These are phyloP conservation scores for Nephrocerus scutellatus DNA, from an alignment of 2,888 invertebrate species.

Conservation along the genomic window DNA sequence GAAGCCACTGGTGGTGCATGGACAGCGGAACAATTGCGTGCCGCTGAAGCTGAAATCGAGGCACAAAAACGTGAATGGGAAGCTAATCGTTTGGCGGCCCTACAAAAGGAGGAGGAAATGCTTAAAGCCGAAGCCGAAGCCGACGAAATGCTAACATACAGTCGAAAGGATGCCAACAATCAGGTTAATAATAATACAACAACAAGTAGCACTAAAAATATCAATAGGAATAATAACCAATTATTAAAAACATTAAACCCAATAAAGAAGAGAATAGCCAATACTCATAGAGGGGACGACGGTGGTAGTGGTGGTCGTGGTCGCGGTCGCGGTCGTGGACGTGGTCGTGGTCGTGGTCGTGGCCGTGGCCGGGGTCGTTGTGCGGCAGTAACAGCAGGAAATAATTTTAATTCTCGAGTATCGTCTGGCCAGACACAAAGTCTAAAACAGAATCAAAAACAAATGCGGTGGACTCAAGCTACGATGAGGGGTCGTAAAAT, in stretches of 20 bases:
- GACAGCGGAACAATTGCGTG: slow-evolving; percentile 78
- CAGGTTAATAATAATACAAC: slow-evolving; percentile 64
- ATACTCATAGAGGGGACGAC: background rate
- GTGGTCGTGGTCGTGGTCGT: slow-evolving; percentile 8
- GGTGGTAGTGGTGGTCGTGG: slow-evolving; percentile 12
- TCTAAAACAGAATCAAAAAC: too few relatives aligned
- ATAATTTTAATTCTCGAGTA: too few relatives aligned
- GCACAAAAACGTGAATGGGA: slow-evolving; percentile 84
- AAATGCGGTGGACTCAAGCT: too few relatives aligned
- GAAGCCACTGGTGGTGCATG: slow-evolving; percentile 73
- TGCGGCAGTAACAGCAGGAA: too few relatives aligned
- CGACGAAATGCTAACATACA: slow-evolving; percentile 65
- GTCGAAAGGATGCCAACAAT: slow-evolving; percentile 70
- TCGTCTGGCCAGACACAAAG: too few relatives aligned
- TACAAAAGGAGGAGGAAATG: slow-evolving; percentile 59
- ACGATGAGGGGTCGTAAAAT: too few relatives aligned
- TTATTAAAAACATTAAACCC: slow-evolving; percentile 10
- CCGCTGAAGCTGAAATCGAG: slow-evolving; percentile 82
- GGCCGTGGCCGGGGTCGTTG: too few relatives aligned
- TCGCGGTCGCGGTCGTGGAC: slow-evolving; percentile 22
- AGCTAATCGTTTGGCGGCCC: slow-evolving; percentile 67
- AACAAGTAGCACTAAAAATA: slow-evolving; percentile 24
- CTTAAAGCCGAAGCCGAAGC: slow-evolving; percentile 54
- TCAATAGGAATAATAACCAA: slow-evolving; percentile 14
- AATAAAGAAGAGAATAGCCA: slow-evolving; percentile 1